Evolutionary conservation across 2,888 invertebrate species (phyloP).

Genomic region (Pristionchus entomophagus): DNA sequence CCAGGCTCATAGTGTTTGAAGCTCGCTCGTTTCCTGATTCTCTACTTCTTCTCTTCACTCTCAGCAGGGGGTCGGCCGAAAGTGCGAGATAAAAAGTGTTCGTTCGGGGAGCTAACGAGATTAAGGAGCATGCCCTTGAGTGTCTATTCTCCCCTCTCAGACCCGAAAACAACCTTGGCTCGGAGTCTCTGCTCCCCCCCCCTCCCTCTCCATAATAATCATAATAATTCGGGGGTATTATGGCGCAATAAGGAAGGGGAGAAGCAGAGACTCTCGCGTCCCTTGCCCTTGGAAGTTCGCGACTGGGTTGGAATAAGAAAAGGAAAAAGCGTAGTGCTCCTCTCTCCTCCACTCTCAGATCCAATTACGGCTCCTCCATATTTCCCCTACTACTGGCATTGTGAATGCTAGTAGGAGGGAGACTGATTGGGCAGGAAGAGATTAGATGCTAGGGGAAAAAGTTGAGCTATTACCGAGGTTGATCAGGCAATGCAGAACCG

Average conservation of each 20-base stretch:
- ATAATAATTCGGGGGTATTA: constrained; percentile 39
- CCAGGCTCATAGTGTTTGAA: no score
- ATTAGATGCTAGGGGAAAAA: background rate
- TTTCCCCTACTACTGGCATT: no score
- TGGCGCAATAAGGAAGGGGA: background rate
- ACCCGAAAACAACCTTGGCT: constrained; percentile 29
- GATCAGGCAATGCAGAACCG: no score
- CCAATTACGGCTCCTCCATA: background rate
- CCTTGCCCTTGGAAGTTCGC: background rate
- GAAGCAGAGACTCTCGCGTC: no score
- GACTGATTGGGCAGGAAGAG: constrained; percentile 1
- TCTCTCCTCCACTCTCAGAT: background rate
- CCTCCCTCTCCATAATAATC: background rate
- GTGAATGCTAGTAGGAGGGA: no score
- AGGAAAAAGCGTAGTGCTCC: background rate
- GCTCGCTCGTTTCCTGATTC: no score
- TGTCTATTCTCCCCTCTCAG: background rate
- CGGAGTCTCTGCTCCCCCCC: no score
- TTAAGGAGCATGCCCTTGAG: background rate
- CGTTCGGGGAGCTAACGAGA: background rate
- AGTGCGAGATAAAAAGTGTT: background rate
- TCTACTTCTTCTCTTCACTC: background rate
- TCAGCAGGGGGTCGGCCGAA: background rate
- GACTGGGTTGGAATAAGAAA: background rate
- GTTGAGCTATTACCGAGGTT: background rate